Conservation (phyloP, 2,888 invertebrate genomes). For the Drosophila pseudotalamancana region DNA sequence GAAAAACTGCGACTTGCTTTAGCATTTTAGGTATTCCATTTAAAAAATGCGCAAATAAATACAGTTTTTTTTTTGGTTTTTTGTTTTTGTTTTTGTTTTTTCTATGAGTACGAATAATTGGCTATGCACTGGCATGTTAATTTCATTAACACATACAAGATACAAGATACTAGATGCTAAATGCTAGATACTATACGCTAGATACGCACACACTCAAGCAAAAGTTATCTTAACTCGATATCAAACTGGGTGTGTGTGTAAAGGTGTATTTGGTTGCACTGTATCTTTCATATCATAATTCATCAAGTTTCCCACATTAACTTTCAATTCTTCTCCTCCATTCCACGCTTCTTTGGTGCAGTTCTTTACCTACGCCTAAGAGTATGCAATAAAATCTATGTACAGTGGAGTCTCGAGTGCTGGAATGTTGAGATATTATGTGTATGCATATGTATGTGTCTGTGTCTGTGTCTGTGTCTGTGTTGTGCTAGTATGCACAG, state of each 20-base stretch:
- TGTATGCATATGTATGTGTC: conserved; percentile 8
- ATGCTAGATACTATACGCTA: conserved; percentile 19
- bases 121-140: conserved; percentile 68
- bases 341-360: conserved; percentile 66
- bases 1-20: conserved; percentile 58
- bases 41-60: conserved; percentile 50
- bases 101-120: conserved; percentile 61
- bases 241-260: conserved; percentile 14
- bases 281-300: conserved; percentile 7
- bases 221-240: conserved; percentile 31
- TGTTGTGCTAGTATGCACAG: conserved; percentile 51
- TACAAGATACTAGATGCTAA: conserved; percentile 10
- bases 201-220: conserved; percentile 54
- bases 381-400: conserved; percentile 77
- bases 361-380: conserved; percentile 55
- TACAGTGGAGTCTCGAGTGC: conserved; percentile 71
- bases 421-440: conserved; percentile 34
- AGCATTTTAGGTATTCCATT: conserved; percentile 35
- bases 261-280: conserved; percentile 3
- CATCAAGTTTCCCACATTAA: conserved; percentile 1
- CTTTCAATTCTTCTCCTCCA: conserved; percentile 1
- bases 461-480: conserved; percentile 11
- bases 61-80: conserved; percentile 6
- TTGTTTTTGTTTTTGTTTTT: conserved; percentile 17
- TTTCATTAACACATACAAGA: conserved; percentile 61